Conservation (phyloP, 2,888 invertebrate genomes). For the Caradrina clavipalpis region DNA sequence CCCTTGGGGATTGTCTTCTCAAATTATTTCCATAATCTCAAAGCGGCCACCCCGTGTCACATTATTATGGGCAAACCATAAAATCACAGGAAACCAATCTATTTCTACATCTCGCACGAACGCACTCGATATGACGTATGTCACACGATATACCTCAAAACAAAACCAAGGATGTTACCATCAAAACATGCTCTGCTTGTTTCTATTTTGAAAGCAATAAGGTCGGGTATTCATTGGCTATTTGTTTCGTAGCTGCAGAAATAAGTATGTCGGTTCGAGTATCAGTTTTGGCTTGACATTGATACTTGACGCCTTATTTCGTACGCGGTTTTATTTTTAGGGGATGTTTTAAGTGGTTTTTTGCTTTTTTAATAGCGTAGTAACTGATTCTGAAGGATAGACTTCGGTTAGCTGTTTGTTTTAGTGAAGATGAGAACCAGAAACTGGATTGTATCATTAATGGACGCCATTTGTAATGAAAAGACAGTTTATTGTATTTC, state of each 20-base stretch:
- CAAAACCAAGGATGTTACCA: slow-evolving; percentile 48
- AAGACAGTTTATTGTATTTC: not conserved
- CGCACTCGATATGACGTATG: slow-evolving; percentile 77
- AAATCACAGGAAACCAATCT: slow-evolving; percentile 78
- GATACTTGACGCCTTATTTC: slow-evolving; percentile 81
- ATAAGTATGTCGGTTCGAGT: slow-evolving; percentile 64
- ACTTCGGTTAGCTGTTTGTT: slow-evolving; percentile 8
- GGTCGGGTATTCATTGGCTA: slow-evolving; percentile 58
- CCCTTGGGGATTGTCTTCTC: slow-evolving; percentile 18
- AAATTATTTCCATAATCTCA: slow-evolving; percentile 35
- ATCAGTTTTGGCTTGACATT: slow-evolving; percentile 81
- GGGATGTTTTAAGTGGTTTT: slow-evolving; percentile 63
- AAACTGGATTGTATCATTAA: not conserved
- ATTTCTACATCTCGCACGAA: slow-evolving; percentile 77
- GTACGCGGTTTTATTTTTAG: slow-evolving; percentile 75
- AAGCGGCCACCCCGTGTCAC: slow-evolving; percentile 31
- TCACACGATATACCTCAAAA: slow-evolving; percentile 76
- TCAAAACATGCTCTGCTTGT: slow-evolving; percentile 15
- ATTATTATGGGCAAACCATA: slow-evolving; percentile 62
- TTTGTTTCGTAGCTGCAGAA: slow-evolving; percentile 16
- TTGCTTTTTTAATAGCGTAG: slow-evolving; percentile 59
- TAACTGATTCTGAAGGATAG: slow-evolving; percentile 37
- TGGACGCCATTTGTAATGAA: not conserved
- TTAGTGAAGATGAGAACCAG: not conserved
- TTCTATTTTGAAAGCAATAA: slow-evolving; percentile 54